Evolutionary conservation across 2,113 vertebrate species (phyloP).

Genomic region (Pan paniscus): DNA sequence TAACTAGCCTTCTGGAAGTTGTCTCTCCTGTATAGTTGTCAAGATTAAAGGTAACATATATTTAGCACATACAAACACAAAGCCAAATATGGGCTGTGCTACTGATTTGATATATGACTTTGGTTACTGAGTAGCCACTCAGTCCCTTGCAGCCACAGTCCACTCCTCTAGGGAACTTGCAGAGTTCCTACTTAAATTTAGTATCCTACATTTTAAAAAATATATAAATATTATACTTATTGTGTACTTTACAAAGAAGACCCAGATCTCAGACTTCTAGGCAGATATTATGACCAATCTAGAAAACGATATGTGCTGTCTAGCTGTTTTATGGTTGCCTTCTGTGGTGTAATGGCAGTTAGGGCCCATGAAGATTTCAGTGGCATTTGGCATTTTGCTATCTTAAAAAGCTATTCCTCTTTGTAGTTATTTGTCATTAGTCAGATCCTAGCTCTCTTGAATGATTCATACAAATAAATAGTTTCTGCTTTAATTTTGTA

Average conservation of each 20-base stretch:
- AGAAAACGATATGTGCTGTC: background rate
- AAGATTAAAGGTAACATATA: background rate
- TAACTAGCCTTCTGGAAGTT: background rate
- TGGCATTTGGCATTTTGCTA: background rate
- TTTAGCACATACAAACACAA: background rate
- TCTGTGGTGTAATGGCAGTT: background rate
- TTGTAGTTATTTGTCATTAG: background rate
- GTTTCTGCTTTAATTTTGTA: conserved; percentile 27
- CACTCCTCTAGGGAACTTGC: background rate
- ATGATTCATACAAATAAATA: background rate
- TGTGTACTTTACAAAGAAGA: background rate
- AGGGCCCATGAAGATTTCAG: background rate
- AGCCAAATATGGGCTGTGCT: background rate
- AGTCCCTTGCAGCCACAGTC: background rate
- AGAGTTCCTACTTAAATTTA: background rate
- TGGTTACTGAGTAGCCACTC: background rate
- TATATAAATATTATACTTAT: background rate
- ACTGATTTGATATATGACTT: background rate
- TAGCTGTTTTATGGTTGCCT: background rate
- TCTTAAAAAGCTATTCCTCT: background rate
- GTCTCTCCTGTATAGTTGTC: background rate
- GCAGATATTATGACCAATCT: background rate
- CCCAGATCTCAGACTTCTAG: background rate
- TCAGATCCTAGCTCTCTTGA: background rate
- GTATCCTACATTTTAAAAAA: background rate